Evolutionary conservation across 2,888 invertebrate species (phyloP), one percentile per base, ranked within the genome.

Genomic region (Drosophila meridionalis): DNA sequence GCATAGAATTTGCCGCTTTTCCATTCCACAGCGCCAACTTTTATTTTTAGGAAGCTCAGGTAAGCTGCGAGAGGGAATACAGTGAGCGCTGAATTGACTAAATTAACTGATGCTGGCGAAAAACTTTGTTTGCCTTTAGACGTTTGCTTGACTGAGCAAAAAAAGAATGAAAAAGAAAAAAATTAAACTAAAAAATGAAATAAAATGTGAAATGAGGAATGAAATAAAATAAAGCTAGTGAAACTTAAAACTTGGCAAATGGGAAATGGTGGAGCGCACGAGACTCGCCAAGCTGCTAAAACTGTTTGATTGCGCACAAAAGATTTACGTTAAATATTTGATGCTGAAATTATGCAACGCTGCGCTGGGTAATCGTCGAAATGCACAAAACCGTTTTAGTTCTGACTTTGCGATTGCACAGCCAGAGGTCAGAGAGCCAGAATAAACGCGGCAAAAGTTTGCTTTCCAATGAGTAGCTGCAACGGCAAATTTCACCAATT

Each of bases 261-360:
- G 36, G 38, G 34, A 69, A 52, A 52, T 60, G 36, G 30, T 32
- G 40, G 48, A 63, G 61, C 55, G 43, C 38, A 56, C 11, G 58
- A 60, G 28, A 73, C 66, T 72, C 61, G 50, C 48, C 50, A 62
- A 66, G 69, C 73, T 61, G 69, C 59, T 77, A 73, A 79, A 79
- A 81, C 70, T 82, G 80, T 89, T 84, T 82, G 87, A 80, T 84
- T 89, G 79, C 75, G 83, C 86, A 86, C 83, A 82, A 89, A 87
- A 86, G 89, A 87, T 77, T 90, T 87, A 72, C 89, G 73, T 76
- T 87, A 87, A 88, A 90, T 88, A 88, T 88, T 88, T 88, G 90
- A 87, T 78, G 76, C 71, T 83, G 59, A 86, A 88, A 88, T 90
- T 90, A 88, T 90, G 85, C 90, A 87, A 89, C 76, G 88, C 90